Conservation (phyloP, 2,888 invertebrate genomes). For the Lasioglossum oenotherae region DNA sequence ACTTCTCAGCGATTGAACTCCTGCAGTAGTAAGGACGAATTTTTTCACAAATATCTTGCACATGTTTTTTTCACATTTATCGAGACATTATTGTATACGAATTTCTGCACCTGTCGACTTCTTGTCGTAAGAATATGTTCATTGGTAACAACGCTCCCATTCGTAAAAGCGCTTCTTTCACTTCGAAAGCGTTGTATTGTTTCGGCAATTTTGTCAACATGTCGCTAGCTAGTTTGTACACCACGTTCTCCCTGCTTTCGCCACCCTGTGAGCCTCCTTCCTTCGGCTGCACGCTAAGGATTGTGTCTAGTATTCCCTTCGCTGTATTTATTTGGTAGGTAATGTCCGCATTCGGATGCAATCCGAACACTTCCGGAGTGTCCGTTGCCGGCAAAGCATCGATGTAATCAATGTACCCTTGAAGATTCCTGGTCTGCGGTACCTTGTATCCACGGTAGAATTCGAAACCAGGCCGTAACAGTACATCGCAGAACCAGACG, state of each 20-base stretch:
- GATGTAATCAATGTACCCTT: conserved; percentile 94
- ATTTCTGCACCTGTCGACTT: conserved; percentile 85
- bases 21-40: neutral
- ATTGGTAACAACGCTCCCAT: conserved; percentile 97
- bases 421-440: conserved; percentile 92
- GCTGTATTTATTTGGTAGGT: conserved; percentile 99
- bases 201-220: conserved; percentile 95
- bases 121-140: conserved; percentile 95
- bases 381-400: conserved; percentile 93
- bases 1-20: neutral
- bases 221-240: conserved; percentile 96
- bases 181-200: conserved; percentile 95
- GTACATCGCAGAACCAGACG: conserved; percentile 97
- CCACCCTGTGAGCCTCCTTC: conserved; percentile 96
- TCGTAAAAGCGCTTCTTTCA: conserved; percentile 93
- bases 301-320: conserved; percentile 96
- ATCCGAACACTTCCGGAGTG: conserved; percentile 98
- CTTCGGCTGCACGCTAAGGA: conserved; percentile 98
- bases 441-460: conserved; percentile 97
- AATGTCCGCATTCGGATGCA: conserved; percentile 98
- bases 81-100: neutral
- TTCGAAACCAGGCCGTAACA: conserved; percentile 94
- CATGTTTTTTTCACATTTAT: neutral
- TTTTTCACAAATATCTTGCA: neutral
- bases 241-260: conserved; percentile 96